These are phyloP conservation scores for Gadopsis bispinosus DNA, from an alignment of 2,797 vertebrate genomes.

Conservation along the genomic window DNA sequence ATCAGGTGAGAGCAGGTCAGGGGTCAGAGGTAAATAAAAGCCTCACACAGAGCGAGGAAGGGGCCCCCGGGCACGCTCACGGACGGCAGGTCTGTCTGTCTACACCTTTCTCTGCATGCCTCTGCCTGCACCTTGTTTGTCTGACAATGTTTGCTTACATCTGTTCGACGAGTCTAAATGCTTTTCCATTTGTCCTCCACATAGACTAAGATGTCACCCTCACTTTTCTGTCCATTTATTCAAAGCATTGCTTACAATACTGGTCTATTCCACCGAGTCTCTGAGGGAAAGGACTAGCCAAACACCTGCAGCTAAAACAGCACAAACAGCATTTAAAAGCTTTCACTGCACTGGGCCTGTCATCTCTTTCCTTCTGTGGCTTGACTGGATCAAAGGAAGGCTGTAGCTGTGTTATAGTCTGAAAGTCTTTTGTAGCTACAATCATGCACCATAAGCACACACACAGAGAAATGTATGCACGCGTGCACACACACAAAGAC, in stretches of 20 bases:
- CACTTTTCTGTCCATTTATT: constrained; percentile 39
- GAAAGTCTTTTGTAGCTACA: constrained; percentile 61
- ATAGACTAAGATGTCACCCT: constrained; percentile 30
- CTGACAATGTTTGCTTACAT: constrained; percentile 36
- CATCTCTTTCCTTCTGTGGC: constrained; percentile 68
- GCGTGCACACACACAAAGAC: constrained; percentile 31
- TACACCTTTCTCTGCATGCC: constrained; percentile 37
- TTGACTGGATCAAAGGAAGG: constrained; percentile 76
- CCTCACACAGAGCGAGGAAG: constrained; percentile 52
- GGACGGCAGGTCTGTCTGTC: constrained; percentile 41
- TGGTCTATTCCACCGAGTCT: constrained; percentile 40
- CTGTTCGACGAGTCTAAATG: constrained; percentile 30
- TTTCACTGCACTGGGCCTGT: constrained; percentile 69
- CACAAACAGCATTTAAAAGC: constrained; percentile 81
- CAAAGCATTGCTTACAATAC: constrained; percentile 52
- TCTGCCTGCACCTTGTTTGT: constrained; percentile 24
- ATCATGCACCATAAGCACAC: constrained; percentile 44
- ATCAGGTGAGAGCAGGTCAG: constrained; percentile 76
- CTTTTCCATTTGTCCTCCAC: constrained; percentile 42
- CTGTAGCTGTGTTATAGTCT: constrained; percentile 55
- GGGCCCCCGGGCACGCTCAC: constrained; percentile 48
- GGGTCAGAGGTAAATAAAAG: constrained; percentile 80
- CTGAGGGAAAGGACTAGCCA: constrained; percentile 55
- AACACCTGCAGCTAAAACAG: constrained; percentile 82
- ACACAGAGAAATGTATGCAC: constrained; percentile 33